Conservation (phyloP, 2,113 vertebrate species). For the rabbit (Oryctolagus cuniculus) region mOryCun1.1 NC_091442.1:45948001-45948500, state of each 20-base stretch:
- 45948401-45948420: constrained; percentile 93
- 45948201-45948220: constrained; percentile 94
- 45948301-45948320: constrained; percentile 94
- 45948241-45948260: constrained; percentile 95
- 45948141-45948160: constrained; percentile 93
- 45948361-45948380: constrained; percentile 94
- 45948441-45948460: constrained; percentile 93
- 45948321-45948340: constrained; percentile 91
- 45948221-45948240: constrained; percentile 94
- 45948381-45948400: constrained; percentile 91
- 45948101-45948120: constrained; percentile 92
- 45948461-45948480: constrained; percentile 94
- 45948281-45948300: constrained; percentile 94
- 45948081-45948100: constrained; percentile 90
- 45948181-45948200: constrained; percentile 93
- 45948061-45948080: constrained; percentile 89
- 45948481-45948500: constrained; percentile 89
- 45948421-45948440: constrained; percentile 93
- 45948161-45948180: constrained; percentile 97
- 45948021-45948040: too few relatives aligned
- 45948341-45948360: constrained; percentile 95
- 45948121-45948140: constrained; percentile 97
- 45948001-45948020: too few relatives aligned
- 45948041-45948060: too few relatives aligned
- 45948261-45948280: constrained; percentile 95